phyloP scores from a whole-genome alignment of 1,140 invertebrate genomes.

The Calycopis cecrops region DNA sequence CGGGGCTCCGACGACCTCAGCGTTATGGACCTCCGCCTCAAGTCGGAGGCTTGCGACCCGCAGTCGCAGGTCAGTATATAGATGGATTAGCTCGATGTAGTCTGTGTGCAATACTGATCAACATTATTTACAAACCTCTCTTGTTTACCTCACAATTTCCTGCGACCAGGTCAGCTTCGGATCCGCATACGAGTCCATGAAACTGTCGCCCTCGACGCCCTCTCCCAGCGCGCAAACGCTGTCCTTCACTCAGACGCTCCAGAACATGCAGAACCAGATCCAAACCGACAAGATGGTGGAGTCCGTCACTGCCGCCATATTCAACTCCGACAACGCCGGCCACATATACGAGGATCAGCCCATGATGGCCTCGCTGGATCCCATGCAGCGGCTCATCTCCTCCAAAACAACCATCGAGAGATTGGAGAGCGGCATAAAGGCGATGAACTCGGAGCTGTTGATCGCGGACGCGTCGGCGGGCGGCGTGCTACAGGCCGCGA shows the following conservation, averaged over 20 bases:
- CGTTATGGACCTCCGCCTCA: constrained; percentile 75
- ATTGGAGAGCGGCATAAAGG: constrained; percentile 47
- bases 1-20: constrained; percentile 38
- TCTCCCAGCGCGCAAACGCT: constrained; percentile 43
- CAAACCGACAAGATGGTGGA: constrained; percentile 74
- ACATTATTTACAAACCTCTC: not conserved
- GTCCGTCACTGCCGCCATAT: constrained; percentile 69
- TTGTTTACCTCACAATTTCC: constrained; percentile 3
- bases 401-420: constrained; percentile 40
- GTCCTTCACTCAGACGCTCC: constrained; percentile 63
- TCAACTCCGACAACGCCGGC: constrained; percentile 57
- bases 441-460: constrained; percentile 50
- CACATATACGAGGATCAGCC: constrained; percentile 49
- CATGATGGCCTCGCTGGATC: constrained; percentile 43
- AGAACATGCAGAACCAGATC: constrained; percentile 67
- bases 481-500: constrained; percentile 30
- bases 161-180: constrained; percentile 57
- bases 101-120: not conserved
- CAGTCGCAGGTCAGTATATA: constrained; percentile 35
- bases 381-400: constrained; percentile 53
- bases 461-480: constrained; percentile 37
- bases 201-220: constrained; percentile 50
- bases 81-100: not conserved
- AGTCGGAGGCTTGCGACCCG: constrained; percentile 61
- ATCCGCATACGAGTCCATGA: constrained; percentile 67